Evolutionary conservation across 2,888 invertebrate species (phyloP).

Genomic region (Tipula vernalis): DNA sequence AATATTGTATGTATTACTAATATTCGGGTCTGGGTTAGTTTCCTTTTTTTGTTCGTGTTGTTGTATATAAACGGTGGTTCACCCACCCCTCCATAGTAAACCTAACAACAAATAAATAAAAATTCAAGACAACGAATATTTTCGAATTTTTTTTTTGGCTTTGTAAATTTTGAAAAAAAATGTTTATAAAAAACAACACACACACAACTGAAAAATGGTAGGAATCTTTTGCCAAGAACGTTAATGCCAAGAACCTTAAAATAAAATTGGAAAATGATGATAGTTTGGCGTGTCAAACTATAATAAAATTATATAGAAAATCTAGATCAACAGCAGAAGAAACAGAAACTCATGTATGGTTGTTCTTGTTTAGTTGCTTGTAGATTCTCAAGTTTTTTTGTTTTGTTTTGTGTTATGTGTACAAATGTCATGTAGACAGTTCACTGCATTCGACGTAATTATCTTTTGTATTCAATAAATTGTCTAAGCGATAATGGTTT

Average conservation of each 20-base stretch:
- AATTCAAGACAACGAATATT: not conserved
- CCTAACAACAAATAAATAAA: not conserved
- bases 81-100: not conserved
- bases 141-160: not conserved
- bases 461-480: no score
- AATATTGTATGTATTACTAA: not conserved
- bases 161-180: not conserved
- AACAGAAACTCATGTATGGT: not conserved
- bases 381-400: not conserved
- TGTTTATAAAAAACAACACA: not conserved
- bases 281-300: constrained; percentile 4
- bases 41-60: not conserved
- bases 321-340: not conserved
- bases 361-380: not conserved
- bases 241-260: not conserved
- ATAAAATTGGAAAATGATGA: not conserved
- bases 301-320: not conserved
- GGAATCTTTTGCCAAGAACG: not conserved
- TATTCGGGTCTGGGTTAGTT: not conserved
- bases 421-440: not conserved
- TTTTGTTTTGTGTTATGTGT: not conserved
- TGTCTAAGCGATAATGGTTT: no score
- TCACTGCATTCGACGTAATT: not conserved
- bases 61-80: not conserved
- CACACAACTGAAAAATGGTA: not conserved